These are phyloP conservation scores for Folsomia candida DNA, from an alignment of 2,888 invertebrate species.

Conservation along the genomic window DNA sequence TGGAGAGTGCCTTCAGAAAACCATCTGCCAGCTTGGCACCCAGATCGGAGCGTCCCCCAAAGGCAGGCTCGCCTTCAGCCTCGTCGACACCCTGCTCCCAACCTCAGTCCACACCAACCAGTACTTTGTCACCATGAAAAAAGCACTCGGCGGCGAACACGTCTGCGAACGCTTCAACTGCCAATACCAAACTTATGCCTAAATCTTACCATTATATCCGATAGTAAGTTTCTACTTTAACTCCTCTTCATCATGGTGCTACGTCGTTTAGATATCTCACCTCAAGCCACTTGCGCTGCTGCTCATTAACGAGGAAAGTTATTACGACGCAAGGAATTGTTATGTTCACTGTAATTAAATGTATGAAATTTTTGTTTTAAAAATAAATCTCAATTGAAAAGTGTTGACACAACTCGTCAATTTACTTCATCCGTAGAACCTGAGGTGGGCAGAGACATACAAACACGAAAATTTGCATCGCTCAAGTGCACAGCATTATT, in stretches of 20 bases:
- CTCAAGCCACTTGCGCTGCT: neutral
- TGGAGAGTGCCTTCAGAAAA: constrained; percentile 48
- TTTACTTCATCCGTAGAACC: too few species aligned
- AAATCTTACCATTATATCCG: neutral
- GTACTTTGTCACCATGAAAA: constrained; percentile 44
- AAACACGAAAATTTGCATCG: too few species aligned
- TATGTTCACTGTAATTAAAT: too few species aligned
- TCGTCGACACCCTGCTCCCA: constrained; percentile 44
- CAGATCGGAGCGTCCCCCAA: constrained; percentile 37
- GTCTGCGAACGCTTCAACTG: constrained; percentile 42
- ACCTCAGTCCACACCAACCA: constrained; percentile 38
- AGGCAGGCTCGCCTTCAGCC: constrained; percentile 34
- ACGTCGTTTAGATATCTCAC: neutral
- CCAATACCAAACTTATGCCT: constrained; percentile 7
- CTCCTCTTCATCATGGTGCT: too few species aligned
- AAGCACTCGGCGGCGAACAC: constrained; percentile 38
- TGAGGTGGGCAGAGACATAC: too few species aligned
- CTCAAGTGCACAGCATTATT: too few species aligned
- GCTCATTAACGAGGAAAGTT: too few species aligned
- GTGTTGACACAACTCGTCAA: too few species aligned
- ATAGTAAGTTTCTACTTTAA: neutral
- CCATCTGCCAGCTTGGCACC: constrained; percentile 44
- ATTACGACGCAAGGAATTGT: too few species aligned
- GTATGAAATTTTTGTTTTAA: too few species aligned
- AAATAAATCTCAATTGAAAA: too few species aligned